Percentiles rank a stretch among this genome's conserved stretches.
These are phyloP conservation scores for Papilio elwesi DNA, from an alignment of 2,888 invertebrate genomes.

Conservation along the genomic window DNA sequence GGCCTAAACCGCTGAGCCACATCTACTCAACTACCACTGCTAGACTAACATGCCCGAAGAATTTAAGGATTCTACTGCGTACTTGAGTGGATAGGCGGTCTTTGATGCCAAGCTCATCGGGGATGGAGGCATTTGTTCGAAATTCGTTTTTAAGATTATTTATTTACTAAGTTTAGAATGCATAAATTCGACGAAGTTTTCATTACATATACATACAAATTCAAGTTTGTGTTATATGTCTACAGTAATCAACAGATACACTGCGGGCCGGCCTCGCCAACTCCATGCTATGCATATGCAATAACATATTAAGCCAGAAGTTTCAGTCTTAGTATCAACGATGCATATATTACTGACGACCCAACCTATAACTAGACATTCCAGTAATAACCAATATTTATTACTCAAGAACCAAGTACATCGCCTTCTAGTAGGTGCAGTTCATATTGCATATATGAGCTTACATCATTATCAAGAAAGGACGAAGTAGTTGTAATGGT, in stretches of 20 bases:
- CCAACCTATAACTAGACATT: background rate
- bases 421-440: too few relatives aligned
- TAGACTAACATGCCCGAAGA: too few relatives aligned
- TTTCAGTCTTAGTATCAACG: conserved; percentile 11
- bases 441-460: too few relatives aligned
- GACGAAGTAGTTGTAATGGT: background rate
- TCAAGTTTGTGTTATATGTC: background rate
- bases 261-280: conserved; percentile 27
- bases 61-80: too few relatives aligned
- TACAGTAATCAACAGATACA: background rate
- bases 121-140: too few relatives aligned
- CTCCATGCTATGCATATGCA: conserved; percentile 12
- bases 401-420: too few relatives aligned
- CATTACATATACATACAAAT: background rate
- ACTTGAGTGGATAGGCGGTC: too few relatives aligned
- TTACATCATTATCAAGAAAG: background rate
- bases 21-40: too few relatives aligned
- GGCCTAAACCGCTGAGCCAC: too few relatives aligned
- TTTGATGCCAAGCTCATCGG: too few relatives aligned
- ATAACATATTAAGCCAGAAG: background rate
- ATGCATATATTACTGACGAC: conserved; percentile 7
- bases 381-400: background rate
- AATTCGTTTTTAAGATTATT: background rate
- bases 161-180: background rate
- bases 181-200: background rate